Evolutionary conservation across 2,888 invertebrate genomes (phyloP).

Genomic region (Salpingus planirostris): DNA sequence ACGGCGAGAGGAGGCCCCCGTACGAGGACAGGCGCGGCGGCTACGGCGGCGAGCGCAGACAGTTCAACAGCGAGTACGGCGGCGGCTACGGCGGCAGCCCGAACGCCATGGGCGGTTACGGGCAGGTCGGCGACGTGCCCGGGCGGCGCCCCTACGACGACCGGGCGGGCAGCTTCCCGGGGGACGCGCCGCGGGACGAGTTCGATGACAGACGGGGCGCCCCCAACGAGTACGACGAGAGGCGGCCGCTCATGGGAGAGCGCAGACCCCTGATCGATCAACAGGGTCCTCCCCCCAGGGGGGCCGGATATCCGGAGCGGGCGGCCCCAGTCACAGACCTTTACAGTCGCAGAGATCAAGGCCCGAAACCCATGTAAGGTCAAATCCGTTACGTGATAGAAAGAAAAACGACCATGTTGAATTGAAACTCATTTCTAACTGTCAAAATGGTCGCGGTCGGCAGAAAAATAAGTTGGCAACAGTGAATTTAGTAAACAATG

Average conservation of each 20-base stretch:
- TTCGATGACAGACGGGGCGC: constrained; percentile 28
- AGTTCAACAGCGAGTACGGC: too few species aligned
- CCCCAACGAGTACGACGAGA: constrained; percentile 26
- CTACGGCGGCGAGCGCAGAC: constrained; percentile 9
- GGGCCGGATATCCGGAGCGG: constrained; percentile 20
- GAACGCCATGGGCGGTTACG: constrained; percentile 19
- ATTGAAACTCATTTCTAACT: too few species aligned
- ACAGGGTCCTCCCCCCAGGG: constrained; percentile 17
- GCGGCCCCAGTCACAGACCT: constrained; percentile 27
- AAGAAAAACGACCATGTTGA: too few species aligned
- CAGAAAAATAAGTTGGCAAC: too few species aligned
- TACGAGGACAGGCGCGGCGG: constrained; percentile 19
- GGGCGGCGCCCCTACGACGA: constrained; percentile 10
- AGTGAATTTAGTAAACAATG: too few species aligned
- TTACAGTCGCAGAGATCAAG: constrained; percentile 34
- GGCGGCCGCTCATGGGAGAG: constrained; percentile 23
- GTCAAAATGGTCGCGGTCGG: too few species aligned
- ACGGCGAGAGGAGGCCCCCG: constrained; percentile 11
- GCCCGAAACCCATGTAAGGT: constrained; percentile 27
- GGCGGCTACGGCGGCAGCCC: too few species aligned
- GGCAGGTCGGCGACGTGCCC: constrained; percentile 9
- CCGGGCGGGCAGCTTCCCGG: constrained; percentile 11
- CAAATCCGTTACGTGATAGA: too few species aligned
- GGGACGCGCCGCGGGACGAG: constrained; percentile 18
- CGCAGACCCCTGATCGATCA: constrained; percentile 28